Evolutionary conservation across 2,113 vertebrate species (phyloP), one percentile per base, ranked within the genome.

Genomic region (Urocitellus parryii): DNA sequence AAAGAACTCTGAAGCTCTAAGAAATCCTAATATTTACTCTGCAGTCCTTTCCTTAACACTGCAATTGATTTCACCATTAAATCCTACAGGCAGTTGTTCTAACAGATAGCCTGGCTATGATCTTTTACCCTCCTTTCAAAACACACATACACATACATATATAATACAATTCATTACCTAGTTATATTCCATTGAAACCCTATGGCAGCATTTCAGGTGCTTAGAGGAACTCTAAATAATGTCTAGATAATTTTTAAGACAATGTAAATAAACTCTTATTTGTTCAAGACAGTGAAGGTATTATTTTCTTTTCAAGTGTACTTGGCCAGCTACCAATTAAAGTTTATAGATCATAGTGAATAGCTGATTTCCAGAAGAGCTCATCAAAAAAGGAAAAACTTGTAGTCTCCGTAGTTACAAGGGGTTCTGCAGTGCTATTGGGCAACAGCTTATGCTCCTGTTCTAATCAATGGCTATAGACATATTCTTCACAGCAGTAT

Each of bases 301-400:
- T 82, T 77, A 77, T 85, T 95, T 88, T 74, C 37, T 90, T 24
- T 83, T 88, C 34, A 53, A 48, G 27, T 81, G 17, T 65, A 53
- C 34, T 81, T 80, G 16, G 88, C 20, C 32, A 89, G 58, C 10
- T 94, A 58, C n/a, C 34, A 42, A 96, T 77, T 13, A 82, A 78
- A 56, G 34, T 67, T 93, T 67, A 53, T 45, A 2, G 37, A 88
- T 73, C 39, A 14, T 53, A 53, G 29, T 61, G 72, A 39, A 65
- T 79, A 88, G 56, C 20, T 83, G 45, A 81, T 81, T 85, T 48
- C 58, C 8, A 48, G 45, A 84, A 84, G 18, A 32, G 5, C 78
- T 61, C 56, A 72, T 56, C n/a, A 42, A n/a, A 68, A 83, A 88
- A 89, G 7, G 67, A 74, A 63, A 91, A 39, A 81, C 34, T n/a